Percentiles rank a stretch among this genome's conserved stretches.
phyloP scores from a whole-genome alignment of 2,113 vertebrate species.

The Pleuronectes platessa region DNA sequence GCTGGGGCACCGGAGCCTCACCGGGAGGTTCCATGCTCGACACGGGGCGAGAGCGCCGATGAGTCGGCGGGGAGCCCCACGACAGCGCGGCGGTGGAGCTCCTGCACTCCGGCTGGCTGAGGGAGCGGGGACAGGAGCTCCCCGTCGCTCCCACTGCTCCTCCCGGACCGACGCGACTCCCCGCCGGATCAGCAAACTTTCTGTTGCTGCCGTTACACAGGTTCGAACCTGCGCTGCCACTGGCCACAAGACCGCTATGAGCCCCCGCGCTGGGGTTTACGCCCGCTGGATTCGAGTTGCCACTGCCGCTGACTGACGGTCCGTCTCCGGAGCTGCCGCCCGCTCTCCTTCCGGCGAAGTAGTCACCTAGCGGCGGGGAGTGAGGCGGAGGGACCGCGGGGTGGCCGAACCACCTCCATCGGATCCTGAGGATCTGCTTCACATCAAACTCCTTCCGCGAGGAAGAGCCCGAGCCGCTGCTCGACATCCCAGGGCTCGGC shows the following conservation, averaged over 20 bases:
- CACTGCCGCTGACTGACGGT: slow-evolving; percentile 79
- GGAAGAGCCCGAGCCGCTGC: slow-evolving; percentile 77
- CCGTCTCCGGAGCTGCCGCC: slow-evolving; percentile 71
- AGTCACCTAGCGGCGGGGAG: slow-evolving; percentile 85
- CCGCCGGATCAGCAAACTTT: slow-evolving; percentile 89
- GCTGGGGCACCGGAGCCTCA: slow-evolving; percentile 53
- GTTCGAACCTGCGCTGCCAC: slow-evolving; percentile 78
- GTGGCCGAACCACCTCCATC: slow-evolving; percentile 98
- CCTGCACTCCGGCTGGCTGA: slow-evolving; percentile 91
- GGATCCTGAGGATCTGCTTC: slow-evolving; percentile 98
- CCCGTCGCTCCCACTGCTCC: slow-evolving; percentile 67
- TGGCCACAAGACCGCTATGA: slow-evolving; percentile 68
- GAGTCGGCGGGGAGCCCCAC: slow-evolving; percentile 86
- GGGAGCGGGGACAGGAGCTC: slow-evolving; percentile 83
- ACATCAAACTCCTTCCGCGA: slow-evolving; percentile 98
- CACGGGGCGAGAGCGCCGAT: slow-evolving; percentile 82
- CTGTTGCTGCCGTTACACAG: slow-evolving; percentile 78
- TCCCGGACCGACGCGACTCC: slow-evolving; percentile 59
- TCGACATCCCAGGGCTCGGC: slow-evolving; percentile 90
- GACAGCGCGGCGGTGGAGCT: slow-evolving; percentile 86
- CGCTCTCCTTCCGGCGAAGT: slow-evolving; percentile 83
- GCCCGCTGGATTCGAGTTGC: slow-evolving; percentile 74
- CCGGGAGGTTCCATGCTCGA: slow-evolving; percentile 80
- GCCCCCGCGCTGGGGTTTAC: slow-evolving; percentile 40
- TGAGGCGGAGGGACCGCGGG: slow-evolving; percentile 86